These are phyloP conservation scores for Pseudachorutes palmiensis DNA, from an alignment of 1,140 invertebrate genomes.

Conservation along the genomic window DNA sequence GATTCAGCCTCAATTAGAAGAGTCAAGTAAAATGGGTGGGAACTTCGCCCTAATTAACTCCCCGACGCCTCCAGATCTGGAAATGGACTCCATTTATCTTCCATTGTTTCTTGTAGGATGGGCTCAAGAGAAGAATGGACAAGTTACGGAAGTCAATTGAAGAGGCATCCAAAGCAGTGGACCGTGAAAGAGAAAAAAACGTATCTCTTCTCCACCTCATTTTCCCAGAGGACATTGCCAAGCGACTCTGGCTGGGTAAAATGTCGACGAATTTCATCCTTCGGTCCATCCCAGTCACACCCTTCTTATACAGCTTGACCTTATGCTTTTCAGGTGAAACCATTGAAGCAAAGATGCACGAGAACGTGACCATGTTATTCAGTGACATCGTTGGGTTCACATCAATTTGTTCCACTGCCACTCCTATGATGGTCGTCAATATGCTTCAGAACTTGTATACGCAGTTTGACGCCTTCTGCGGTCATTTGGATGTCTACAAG, in stretches of 20 bases:
- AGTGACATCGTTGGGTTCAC: constrained; percentile 95
- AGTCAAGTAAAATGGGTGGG: too few relatives aligned
- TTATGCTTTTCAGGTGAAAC: constrained; percentile 56
- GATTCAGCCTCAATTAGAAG: too few relatives aligned
- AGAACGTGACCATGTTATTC: constrained; percentile 87
- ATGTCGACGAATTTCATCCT: not conserved
- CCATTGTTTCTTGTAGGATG: constrained; percentile 56
- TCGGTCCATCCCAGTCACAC: not conserved
- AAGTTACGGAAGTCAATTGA: constrained; percentile 89
- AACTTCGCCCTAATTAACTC: not conserved
- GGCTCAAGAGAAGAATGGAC: constrained; percentile 87
- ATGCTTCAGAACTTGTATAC: constrained; percentile 89
- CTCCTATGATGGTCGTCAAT: constrained; percentile 86
- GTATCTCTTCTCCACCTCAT: constrained; percentile 88
- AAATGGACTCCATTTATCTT: not conserved
- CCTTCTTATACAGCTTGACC: not conserved
- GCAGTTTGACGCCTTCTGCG: constrained; percentile 82
- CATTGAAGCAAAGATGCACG: constrained; percentile 83
- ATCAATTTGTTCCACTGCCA: constrained; percentile 79
- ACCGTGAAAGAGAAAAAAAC: constrained; percentile 88
- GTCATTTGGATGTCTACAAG: constrained; percentile 85
- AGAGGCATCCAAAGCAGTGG: constrained; percentile 81
- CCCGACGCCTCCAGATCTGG: not conserved
- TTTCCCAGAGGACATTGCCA: constrained; percentile 87
- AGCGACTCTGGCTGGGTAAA: constrained; percentile 78